Conservation (phyloP, 2,113 vertebrate species). For the Xenopus borealis region DNA sequence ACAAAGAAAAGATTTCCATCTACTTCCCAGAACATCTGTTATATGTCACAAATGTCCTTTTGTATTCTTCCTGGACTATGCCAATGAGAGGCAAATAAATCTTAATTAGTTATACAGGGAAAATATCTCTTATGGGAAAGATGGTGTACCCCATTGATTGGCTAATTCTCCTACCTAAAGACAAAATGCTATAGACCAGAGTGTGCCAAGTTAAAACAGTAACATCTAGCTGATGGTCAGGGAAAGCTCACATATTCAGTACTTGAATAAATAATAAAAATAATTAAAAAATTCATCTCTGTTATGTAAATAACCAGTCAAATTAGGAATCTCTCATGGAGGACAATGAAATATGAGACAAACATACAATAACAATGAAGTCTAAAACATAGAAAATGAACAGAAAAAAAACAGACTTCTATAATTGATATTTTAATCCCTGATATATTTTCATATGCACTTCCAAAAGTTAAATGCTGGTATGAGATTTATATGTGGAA, state of each 20-base stretch:
- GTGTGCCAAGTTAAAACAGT: not conserved
- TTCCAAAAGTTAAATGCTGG: constrained; percentile 18
- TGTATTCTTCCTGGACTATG: too few relatives aligned
- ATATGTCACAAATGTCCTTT: too few relatives aligned
- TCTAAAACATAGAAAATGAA: not conserved
- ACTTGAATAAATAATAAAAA: not conserved
- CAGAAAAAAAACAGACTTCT: not conserved
- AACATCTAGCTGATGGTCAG: not conserved
- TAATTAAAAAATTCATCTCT: not conserved
- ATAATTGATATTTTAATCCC: not conserved
- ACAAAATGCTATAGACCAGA: too few relatives aligned
- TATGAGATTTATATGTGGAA: constrained; percentile 3
- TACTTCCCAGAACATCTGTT: too few relatives aligned
- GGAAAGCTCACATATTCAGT: not conserved
- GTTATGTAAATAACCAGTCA: not conserved
- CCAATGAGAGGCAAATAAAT: too few relatives aligned
- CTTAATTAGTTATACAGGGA: too few relatives aligned
- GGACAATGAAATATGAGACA: not conserved
- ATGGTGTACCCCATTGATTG: not conserved
- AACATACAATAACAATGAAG: not conserved
- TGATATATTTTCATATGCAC: not conserved
- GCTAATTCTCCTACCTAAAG: too few relatives aligned
- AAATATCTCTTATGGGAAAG: too few relatives aligned
- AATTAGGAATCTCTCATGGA: not conserved
- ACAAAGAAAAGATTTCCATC: not conserved